Evolutionary conservation across 2,113 vertebrate genomes (phyloP), one percentile per base, ranked within the genome.

Genomic region (Psittacula cyanocephala): DNA sequence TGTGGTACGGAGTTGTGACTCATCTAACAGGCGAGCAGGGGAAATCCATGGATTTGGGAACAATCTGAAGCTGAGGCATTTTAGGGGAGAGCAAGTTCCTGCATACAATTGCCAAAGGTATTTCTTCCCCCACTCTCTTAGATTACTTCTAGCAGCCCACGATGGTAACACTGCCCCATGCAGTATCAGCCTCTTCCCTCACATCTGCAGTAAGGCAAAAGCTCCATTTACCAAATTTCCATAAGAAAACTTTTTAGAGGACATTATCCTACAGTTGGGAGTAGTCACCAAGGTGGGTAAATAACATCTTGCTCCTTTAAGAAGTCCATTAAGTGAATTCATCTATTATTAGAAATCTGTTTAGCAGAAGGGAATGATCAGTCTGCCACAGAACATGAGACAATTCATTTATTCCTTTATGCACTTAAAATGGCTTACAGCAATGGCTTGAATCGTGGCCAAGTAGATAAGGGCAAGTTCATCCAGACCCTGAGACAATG

Each of bases 381-480:
- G 69, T 77, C 71, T 77, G 47, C 65, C 53, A 65, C 31, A 82
- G 33, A 57, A 88, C 82, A 81, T 0, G 8, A 92, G 60, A 84
- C 87, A 88, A 94, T 70, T 93, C 4, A 89, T 94, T 97, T 63
- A 68, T 70, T 86, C 76, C n/a, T 72, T 88, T 60, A 92, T 77
- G 90, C 74, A 82, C 67, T 63, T 78, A 86, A 94, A 96, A 79
- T 82, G 47, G 98, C 99, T 99, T 98, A 99, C 99, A 94, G 99
- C 99, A 70, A 99, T 97, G 72, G 98, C 98, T 97, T 99, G 99
- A 89, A 99, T 59, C 1, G 99, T 99, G 80, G 99, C 99, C 97
- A 99, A 97, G 97, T 99, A 99, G 72, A 99, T 98, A 96, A 99
- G 97, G 57, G 99, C 99, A 95, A 99, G 98, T 96, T 99, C 99